These are phyloP conservation scores for Sylvicola cinctus DNA, from an alignment of 2,888 invertebrate species.

Conservation along the genomic window DNA sequence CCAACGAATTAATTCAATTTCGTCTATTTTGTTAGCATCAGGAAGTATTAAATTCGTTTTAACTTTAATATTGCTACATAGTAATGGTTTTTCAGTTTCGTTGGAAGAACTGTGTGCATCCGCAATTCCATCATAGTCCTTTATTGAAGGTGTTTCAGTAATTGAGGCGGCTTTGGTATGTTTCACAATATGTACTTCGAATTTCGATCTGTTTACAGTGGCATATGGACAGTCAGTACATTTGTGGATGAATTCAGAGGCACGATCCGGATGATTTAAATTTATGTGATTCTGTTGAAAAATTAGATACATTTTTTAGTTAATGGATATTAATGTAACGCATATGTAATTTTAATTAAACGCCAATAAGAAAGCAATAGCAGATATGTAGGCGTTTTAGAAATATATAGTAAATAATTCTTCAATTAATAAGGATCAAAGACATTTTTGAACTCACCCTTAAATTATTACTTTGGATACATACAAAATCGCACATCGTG, in stretches of 20 bases:
- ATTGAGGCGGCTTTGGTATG: too few species aligned
- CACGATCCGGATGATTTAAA: conserved; percentile 53
- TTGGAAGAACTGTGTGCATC: too few species aligned
- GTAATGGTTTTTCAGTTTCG: too few species aligned
- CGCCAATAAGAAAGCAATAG: neutral
- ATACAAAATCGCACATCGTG: conserved; percentile 54
- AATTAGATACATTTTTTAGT: neutral
- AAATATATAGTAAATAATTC: too few species aligned
- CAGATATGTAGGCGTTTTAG: neutral
- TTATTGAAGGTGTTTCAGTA: too few species aligned
- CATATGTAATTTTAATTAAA: neutral
- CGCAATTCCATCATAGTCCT: too few species aligned
- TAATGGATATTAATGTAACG: too few species aligned
- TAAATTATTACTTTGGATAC: conserved; percentile 61
- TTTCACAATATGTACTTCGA: conserved; percentile 19
- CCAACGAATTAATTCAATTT: too few species aligned
- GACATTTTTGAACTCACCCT: conserved; percentile 24
- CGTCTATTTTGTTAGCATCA: too few species aligned
- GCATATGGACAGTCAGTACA: conserved; percentile 19
- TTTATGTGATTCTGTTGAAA: conserved; percentile 38
- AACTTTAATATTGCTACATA: too few species aligned
- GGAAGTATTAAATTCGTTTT: too few species aligned
- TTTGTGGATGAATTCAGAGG: conserved; percentile 32
- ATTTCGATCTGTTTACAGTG: conserved; percentile 20
- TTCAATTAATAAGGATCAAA: neutral